Percentiles rank a stretch among this genome's conserved stretches.
phyloP scores from a whole-genome alignment of 2,113 vertebrate genomes.

The Ancistrus triradiatus region DNA sequence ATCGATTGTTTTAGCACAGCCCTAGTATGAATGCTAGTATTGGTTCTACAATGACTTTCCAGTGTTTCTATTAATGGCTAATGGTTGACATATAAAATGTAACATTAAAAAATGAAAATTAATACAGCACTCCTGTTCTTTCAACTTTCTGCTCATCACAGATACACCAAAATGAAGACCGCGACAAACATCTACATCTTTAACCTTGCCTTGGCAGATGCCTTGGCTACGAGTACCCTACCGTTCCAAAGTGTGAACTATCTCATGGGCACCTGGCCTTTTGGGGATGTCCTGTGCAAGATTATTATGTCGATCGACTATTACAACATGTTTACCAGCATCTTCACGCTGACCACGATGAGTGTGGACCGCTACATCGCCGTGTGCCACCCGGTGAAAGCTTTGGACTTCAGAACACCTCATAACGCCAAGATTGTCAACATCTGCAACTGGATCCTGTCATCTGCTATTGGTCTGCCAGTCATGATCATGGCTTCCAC shows the following conservation, averaged over 20 bases:
- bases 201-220: slow-evolving; percentile 93
- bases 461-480: slow-evolving; percentile 93
- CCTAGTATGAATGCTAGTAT: too few species aligned
- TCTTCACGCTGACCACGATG: slow-evolving; percentile 98
- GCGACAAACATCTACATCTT: slow-evolving; percentile 99
- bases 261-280: slow-evolving; percentile 96
- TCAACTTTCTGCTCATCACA: slow-evolving; percentile 54
- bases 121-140: too few species aligned
- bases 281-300: slow-evolving; percentile 91
- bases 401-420: slow-evolving; percentile 92
- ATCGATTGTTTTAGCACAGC: too few species aligned
- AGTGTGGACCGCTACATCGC: slow-evolving; percentile 96
- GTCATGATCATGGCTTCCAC: slow-evolving; percentile 98
- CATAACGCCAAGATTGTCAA: slow-evolving; percentile 97
- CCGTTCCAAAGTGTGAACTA: slow-evolving; percentile 98
- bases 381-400: slow-evolving; percentile 95
- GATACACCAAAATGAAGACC: slow-evolving; percentile 99
- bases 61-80: too few species aligned
- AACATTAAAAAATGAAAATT: too few species aligned
- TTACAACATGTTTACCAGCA: slow-evolving; percentile 99
- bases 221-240: slow-evolving; percentile 91
- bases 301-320: slow-evolving; percentile 96
- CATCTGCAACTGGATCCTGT: slow-evolving; percentile 96
- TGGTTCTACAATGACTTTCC: too few species aligned
- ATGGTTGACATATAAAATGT: too few species aligned